Percentiles rank a stretch among this genome's conserved stretches.
Conservation (phyloP, 1,140 invertebrate genomes). For the Nephila pilipes region DNA sequence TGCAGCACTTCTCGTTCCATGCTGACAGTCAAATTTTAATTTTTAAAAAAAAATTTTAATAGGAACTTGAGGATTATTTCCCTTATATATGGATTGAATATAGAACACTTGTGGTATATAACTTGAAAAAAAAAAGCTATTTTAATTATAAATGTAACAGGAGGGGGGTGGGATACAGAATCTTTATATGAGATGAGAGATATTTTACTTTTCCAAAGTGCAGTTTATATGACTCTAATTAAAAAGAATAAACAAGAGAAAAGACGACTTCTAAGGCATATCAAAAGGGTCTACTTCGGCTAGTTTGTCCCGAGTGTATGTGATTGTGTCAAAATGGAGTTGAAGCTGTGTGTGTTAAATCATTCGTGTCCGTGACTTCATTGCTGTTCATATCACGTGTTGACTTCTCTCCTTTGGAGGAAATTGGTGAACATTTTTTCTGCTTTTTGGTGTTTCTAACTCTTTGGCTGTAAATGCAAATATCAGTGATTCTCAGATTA, state of each 20-base stretch:
- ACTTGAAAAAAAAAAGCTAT: neutral
- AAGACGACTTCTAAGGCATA: neutral
- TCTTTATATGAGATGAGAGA: neutral
- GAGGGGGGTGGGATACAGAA: neutral
- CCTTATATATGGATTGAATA: neutral
- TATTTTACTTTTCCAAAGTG: neutral
- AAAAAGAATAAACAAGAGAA: neutral
- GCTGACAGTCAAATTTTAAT: neutral
- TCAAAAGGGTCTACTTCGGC: constrained; percentile 4
- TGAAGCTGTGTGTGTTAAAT: neutral
- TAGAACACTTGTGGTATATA: neutral
- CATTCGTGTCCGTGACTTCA: constrained; percentile 7
- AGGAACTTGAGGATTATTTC: neutral
- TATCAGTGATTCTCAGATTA: neutral
- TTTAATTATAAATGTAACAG: neutral
- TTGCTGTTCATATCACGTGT: constrained; percentile 19
- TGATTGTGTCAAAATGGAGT: neutral
- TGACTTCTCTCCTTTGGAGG: neutral
- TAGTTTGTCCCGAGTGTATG: neutral
- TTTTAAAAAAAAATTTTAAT: neutral
- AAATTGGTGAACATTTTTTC: constrained; percentile 3
- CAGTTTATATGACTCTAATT: neutral
- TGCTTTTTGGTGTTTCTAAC: neutral
- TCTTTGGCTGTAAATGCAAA: neutral
- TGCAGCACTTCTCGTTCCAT: neutral